These are phyloP conservation scores for Acomys russatus DNA, from an alignment of 2,797 vertebrate species.

Conservation along the genomic window DNA sequence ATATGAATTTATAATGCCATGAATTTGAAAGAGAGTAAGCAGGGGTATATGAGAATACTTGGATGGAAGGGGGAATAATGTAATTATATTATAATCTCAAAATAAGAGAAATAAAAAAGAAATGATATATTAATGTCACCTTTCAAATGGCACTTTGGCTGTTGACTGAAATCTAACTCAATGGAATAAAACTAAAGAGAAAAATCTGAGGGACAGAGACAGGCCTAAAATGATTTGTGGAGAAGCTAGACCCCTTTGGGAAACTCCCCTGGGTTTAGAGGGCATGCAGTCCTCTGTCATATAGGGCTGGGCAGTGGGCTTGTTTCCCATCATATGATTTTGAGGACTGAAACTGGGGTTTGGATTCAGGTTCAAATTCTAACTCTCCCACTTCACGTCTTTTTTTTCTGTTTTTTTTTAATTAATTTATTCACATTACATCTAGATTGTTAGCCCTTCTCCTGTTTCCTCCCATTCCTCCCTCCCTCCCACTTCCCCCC, in stretches of 20 bases:
- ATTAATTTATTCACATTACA: too few species aligned
- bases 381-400: not conserved
- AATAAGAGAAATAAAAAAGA: not conserved
- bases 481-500: too few species aligned
- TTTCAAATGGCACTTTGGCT: constrained; percentile 39
- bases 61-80: not conserved
- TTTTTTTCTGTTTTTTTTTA: too few species aligned
- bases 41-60: not conserved
- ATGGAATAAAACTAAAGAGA: constrained; percentile 54
- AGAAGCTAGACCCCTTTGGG: constrained; percentile 33
- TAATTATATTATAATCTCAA: not conserved
- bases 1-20: not conserved
- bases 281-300: not conserved
- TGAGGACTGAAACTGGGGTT: constrained; percentile 66
- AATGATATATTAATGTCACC: not conserved
- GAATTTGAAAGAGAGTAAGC: not conserved
- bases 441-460: too few species aligned
- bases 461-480: too few species aligned
- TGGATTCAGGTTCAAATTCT: constrained; percentile 23
- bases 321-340: constrained; percentile 68
- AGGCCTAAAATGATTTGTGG: constrained; percentile 50
- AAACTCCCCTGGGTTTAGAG: constrained; percentile 58
- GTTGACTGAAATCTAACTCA: constrained; percentile 24
- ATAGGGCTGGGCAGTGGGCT: not conserved
- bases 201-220: not conserved